These are phyloP conservation scores for Gouania willdenowi DNA, from an alignment of 2,797 vertebrate species.

Conservation along the genomic window DNA sequence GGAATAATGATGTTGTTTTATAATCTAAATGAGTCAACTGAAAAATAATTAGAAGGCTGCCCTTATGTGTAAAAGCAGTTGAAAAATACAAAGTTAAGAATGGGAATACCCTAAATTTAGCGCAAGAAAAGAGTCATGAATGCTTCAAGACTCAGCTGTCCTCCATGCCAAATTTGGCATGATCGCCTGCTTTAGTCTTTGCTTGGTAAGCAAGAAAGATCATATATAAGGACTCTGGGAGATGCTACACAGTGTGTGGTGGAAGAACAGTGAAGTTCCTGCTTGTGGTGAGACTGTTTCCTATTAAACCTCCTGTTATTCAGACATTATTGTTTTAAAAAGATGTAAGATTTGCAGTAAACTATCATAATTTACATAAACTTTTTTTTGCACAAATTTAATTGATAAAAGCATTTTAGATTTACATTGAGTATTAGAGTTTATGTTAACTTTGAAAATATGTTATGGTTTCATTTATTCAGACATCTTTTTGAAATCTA, in stretches of 20 bases:
- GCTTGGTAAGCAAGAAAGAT: slow-evolving; percentile 45
- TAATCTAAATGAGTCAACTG: too few species aligned
- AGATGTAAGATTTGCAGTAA: too few species aligned
- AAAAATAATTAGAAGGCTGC: too few species aligned
- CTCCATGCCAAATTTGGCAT: slow-evolving; percentile 33
- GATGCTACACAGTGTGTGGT: slow-evolving; percentile 29
- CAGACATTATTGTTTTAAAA: neutral
- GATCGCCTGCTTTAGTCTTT: slow-evolving; percentile 29
- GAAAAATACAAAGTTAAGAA: neutral
- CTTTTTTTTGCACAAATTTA: too few species aligned
- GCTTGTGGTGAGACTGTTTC: slow-evolving; percentile 43
- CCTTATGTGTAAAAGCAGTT: neutral
- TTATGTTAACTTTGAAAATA: too few species aligned
- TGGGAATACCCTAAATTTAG: slow-evolving; percentile 10
- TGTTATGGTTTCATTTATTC: too few species aligned
- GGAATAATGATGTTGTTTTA: too few species aligned
- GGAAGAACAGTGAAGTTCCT: slow-evolving; percentile 29
- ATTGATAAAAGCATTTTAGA: too few species aligned
- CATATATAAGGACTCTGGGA: slow-evolving; percentile 47
- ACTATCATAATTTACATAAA: too few species aligned
- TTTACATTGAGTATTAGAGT: too few species aligned
- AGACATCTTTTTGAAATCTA: too few species aligned
- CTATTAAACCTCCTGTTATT: neutral
- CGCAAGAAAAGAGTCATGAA: slow-evolving; percentile 16
- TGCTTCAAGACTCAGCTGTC: slow-evolving; percentile 19